These are phyloP conservation scores for Allobates femoralis DNA, from an alignment of 2,797 vertebrate genomes.

Conservation along the genomic window DNA sequence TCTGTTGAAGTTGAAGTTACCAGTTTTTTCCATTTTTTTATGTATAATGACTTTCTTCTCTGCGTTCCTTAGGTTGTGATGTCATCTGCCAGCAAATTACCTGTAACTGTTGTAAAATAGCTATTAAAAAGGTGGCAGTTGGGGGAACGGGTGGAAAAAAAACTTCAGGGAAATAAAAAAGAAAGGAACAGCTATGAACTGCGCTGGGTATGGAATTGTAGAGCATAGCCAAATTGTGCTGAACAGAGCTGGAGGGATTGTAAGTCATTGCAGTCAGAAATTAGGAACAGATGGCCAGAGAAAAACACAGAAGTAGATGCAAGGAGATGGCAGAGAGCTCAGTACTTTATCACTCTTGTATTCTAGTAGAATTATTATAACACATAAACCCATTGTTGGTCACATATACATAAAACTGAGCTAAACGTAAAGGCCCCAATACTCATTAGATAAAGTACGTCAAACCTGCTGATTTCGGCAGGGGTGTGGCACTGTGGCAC, in stretches of 20 bases:
- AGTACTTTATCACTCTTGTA: neutral
- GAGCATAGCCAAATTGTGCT: slow-evolving; percentile 56
- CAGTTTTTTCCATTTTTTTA: slow-evolving; percentile 17
- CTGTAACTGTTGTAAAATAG: slow-evolving; percentile 52
- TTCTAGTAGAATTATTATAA: slow-evolving; percentile 8
- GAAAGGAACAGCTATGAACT: slow-evolving; percentile 27
- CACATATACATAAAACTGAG: neutral
- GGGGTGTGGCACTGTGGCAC: too few species aligned
- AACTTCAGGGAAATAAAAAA: slow-evolving; percentile 40
- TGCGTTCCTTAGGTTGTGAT: slow-evolving; percentile 26
- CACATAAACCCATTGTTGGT: neutral
- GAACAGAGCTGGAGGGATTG: slow-evolving; percentile 61
- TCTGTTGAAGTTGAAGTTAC: neutral
- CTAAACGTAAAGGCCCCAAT: neutral
- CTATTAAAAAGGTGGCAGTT: slow-evolving; percentile 35
- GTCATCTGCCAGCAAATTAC: slow-evolving; percentile 57
- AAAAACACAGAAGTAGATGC: slow-evolving; percentile 54
- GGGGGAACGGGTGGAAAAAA: slow-evolving; percentile 34
- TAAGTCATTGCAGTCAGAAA: slow-evolving; percentile 59
- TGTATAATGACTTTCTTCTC: slow-evolving; percentile 41
- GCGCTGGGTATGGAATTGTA: slow-evolving; percentile 50
- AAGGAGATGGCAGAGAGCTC: slow-evolving; percentile 35
- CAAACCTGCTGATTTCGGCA: too few species aligned
- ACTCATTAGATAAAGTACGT: too few species aligned
- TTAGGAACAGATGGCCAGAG: slow-evolving; percentile 59